Evolutionary conservation across 2,113 vertebrate genomes (phyloP).

Genomic region (Sphaerodactylus townsendi): DNA sequence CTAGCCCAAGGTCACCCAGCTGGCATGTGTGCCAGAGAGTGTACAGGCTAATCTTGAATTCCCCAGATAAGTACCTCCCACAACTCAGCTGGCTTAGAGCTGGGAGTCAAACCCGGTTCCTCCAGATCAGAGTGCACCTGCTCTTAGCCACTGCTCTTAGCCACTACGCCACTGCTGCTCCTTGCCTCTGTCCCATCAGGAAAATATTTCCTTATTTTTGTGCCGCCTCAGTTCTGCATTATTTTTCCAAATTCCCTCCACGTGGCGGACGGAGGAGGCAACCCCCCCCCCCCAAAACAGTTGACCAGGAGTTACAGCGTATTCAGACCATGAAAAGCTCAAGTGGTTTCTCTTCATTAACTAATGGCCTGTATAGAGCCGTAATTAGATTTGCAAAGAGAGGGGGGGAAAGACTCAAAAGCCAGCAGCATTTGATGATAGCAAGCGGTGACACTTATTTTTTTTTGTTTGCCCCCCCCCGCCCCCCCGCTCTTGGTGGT

Average conservation of each 20-base stretch:
- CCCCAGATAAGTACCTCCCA: too few species aligned
- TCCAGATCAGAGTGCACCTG: too few species aligned
- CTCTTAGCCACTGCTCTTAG: too few species aligned
- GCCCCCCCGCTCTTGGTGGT: constrained; percentile 25
- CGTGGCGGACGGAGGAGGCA: constrained; percentile 14
- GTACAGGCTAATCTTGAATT: too few species aligned
- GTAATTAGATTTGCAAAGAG: constrained; percentile 57
- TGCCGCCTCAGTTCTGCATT: constrained; percentile 15
- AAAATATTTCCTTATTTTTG: constrained; percentile 23
- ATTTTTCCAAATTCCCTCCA: constrained; percentile 39
- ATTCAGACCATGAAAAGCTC: constrained; percentile 55
- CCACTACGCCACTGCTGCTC: too few species aligned
- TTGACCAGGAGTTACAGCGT: constrained; percentile 49
- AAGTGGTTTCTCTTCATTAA: constrained; percentile 70
- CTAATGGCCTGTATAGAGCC: constrained; percentile 66
- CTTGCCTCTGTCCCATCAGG: constrained; percentile 16
- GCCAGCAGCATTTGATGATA: constrained; percentile 59
- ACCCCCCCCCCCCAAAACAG: constrained; percentile 24
- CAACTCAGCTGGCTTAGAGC: too few species aligned
- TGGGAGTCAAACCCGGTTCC: too few species aligned
- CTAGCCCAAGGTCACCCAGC: too few species aligned
- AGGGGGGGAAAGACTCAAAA: constrained; percentile 63
- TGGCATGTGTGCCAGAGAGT: too few species aligned
- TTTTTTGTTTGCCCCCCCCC: too few species aligned
- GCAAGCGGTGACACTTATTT: constrained; percentile 27